These are phyloP conservation scores for Ephialtes manifestator DNA, from an alignment of 2,888 invertebrate species.

Conservation along the genomic window DNA sequence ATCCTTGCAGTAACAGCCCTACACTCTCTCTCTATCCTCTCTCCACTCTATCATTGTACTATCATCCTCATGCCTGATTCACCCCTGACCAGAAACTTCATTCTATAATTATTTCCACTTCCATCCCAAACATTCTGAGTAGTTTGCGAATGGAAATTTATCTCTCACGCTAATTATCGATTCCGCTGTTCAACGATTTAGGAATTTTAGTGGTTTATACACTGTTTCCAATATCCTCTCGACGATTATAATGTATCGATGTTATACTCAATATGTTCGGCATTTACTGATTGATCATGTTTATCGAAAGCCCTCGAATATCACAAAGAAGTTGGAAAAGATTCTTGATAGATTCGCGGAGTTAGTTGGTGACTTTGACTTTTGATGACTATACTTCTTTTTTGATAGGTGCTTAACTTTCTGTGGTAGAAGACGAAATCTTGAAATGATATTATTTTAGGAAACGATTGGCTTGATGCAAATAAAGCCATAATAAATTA, in stretches of 20 bases:
- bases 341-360: too few relatives aligned
- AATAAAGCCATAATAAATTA: too few relatives aligned
- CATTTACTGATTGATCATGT: background rate
- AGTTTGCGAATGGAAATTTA: background rate
- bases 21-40: background rate
- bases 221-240: background rate
- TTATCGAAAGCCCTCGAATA: too few relatives aligned
- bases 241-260: background rate
- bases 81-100: background rate
- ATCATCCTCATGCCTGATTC: background rate
- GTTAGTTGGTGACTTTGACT: too few relatives aligned
- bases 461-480: too few relatives aligned
- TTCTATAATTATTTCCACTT: background rate
- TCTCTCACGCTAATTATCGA: background rate
- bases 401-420: too few relatives aligned
- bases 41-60: background rate
- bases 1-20: conserved; percentile 19
- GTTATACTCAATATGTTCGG: background rate
- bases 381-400: too few relatives aligned
- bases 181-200: conserved; percentile 3
- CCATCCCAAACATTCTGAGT: background rate
- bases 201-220: background rate
- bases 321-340: too few relatives aligned
- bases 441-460: too few relatives aligned
- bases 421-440: too few relatives aligned